These are phyloP conservation scores for Anticlea derivata DNA, from an alignment of 2,888 invertebrate genomes.

Conservation along the genomic window DNA sequence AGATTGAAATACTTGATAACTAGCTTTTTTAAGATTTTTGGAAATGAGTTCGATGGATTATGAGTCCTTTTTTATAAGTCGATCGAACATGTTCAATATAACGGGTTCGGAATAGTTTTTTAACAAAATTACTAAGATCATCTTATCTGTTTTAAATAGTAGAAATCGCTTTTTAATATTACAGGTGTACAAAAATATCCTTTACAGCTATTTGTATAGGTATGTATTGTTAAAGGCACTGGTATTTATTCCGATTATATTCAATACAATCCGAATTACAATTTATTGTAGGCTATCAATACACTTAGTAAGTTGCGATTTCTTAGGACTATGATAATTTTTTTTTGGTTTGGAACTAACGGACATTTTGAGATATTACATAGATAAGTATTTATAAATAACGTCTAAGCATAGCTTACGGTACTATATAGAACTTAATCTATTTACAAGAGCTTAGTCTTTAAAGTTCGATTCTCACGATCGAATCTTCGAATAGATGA, in stretches of 20 bases:
- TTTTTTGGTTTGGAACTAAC: constrained; percentile 75
- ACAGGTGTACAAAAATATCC: constrained; percentile 80
- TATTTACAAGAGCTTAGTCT: constrained; percentile 78
- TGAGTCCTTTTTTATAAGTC: not conserved
- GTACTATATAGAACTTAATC: constrained; percentile 66
- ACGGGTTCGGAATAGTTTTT: constrained; percentile 18
- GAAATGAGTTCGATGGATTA: constrained; percentile 2
- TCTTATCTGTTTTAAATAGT: constrained; percentile 39
- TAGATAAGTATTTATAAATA: constrained; percentile 83
- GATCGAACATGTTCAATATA: constrained; percentile 27
- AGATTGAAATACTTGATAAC: constrained; percentile 64
- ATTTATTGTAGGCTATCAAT: constrained; percentile 41
- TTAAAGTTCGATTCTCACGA: constrained; percentile 79
- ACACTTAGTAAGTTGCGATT: constrained; percentile 62
- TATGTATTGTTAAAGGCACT: constrained; percentile 83
- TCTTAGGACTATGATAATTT: constrained; percentile 51
- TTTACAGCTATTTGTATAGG: constrained; percentile 73
- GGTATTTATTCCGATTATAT: constrained; percentile 68
- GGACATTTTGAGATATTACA: constrained; percentile 74
- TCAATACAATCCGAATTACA: constrained; percentile 57
- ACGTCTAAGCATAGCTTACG: constrained; percentile 75
- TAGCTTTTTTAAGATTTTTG: constrained; percentile 62
- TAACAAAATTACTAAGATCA: constrained; percentile 34
- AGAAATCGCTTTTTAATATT: constrained; percentile 64
- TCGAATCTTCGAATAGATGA: constrained; percentile 82